Evolutionary conservation across 2,888 invertebrate species (phyloP).

Genomic region (Lasioglossum calceatum): DNA sequence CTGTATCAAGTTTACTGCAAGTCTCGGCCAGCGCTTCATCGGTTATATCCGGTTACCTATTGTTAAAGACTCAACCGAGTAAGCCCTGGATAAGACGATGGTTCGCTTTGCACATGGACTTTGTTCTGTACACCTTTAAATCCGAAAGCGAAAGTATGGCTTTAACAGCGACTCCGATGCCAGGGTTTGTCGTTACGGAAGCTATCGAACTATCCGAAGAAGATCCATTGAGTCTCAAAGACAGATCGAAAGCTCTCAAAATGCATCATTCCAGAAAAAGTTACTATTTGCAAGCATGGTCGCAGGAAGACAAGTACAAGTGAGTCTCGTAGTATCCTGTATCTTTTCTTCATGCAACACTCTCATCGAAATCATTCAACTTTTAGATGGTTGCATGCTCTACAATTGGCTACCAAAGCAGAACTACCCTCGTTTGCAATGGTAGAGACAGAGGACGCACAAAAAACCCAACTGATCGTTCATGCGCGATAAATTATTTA

Average conservation of each 20-base stretch:
- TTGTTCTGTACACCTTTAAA: conserved; percentile 86
- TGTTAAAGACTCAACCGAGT: conserved; percentile 84
- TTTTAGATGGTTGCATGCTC: conserved; percentile 84
- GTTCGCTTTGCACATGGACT: conserved; percentile 86
- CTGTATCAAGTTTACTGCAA: conserved; percentile 83
- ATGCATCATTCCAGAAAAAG: conserved; percentile 85
- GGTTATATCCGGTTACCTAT: conserved; percentile 85
- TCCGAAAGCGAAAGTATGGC: conserved; percentile 85
- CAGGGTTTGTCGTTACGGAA: conserved; percentile 85
- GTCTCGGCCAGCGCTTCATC: conserved; percentile 85
- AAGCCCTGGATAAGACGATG: conserved; percentile 86
- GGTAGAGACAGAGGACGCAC: conserved; percentile 71
- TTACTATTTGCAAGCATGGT: conserved; percentile 85
- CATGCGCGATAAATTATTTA: conserved; percentile 67
- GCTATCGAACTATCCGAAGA: conserved; percentile 79
- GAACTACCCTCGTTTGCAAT: conserved; percentile 80
- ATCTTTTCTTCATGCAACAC: background rate
- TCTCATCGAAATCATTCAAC: background rate
- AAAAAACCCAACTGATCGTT: conserved; percentile 73
- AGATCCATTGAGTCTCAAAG: conserved; percentile 80
- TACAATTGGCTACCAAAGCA: conserved; percentile 85
- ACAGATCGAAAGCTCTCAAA: conserved; percentile 84
- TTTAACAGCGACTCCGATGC: conserved; percentile 87
- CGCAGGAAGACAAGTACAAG: conserved; percentile 84
- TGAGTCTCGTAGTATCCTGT: conserved; percentile 69